Base-by-base conservation (phyloP, 2,888 invertebrate genomes). In the Electrophaes corylata region DNA sequence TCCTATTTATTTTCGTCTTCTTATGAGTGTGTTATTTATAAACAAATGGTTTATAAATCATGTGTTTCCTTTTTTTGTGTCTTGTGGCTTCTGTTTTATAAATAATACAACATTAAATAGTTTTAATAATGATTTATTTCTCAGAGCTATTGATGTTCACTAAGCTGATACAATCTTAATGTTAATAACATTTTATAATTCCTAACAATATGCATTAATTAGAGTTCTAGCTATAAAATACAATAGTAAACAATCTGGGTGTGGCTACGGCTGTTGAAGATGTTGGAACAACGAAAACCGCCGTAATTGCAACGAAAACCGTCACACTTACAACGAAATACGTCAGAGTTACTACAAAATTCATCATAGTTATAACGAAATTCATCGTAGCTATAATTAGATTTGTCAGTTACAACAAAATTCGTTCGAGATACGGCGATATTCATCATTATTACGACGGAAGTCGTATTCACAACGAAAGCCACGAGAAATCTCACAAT, bases 61-160 rank as follows among this genome's bases (percentile, higher is more conserved):
- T n/a, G n/a, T n/a, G n/a, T n/a, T n/a, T n/a, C n/a, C n/a, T n/a
- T n/a, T n/a, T n/a, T n/a, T n/a, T n/a, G n/a, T n/a, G n/a, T n/a
- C n/a, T n/a, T n/a, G n/a, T n/a, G n/a, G n/a, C n/a, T n/a, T n/a
- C n/a, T n/a, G n/a, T n/a, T n/a, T n/a, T n/a, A n/a, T n/a, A 78
- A 86, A 86, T 75, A 86, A 87, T 84, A 88, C 86, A 84, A 86
- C 86, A 88, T 86, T 87, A 81, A 88, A 85, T 91, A 91, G 89
- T 91, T 91, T 91, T 78, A 87, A 91, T 91, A 91, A 91, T 91
- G 91, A 88, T 89, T 90, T 78, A 86, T 87, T 88, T 84, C 77
- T 81, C 88, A 84, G 89, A 91, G 91, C 91, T 91, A 91, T 91
- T 91, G 91, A 91, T 91, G 89, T 91, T 91, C 79, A 88, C 91